A percentile compares a stretch with the other conserved stretches of the same genome.
Evolutionary conservation across 2,113 vertebrate species (phyloP).

Genomic region (Protomyctophum bolini): DNA sequence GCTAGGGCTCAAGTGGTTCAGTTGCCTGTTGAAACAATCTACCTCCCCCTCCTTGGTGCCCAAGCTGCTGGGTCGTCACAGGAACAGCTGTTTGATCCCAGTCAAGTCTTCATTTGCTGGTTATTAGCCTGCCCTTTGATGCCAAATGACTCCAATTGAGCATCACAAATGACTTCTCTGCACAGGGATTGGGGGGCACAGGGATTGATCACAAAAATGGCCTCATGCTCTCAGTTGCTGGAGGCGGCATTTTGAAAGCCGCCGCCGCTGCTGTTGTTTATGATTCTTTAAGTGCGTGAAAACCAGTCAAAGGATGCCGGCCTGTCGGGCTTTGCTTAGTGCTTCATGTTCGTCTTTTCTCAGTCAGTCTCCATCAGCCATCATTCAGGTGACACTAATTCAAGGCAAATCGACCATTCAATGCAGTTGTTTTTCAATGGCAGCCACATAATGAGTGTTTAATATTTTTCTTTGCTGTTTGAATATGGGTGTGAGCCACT

Average conservation of each 20-base stretch:
- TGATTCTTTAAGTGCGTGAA: background rate
- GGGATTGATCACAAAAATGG: slow-evolving; percentile 37
- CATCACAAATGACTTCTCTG: slow-evolving; percentile 40
- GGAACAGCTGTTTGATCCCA: slow-evolving; percentile 40
- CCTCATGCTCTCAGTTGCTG: background rate
- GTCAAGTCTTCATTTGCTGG: slow-evolving; percentile 45
- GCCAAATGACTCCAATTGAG: slow-evolving; percentile 54
- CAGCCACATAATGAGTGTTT: background rate
- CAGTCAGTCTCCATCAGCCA: background rate
- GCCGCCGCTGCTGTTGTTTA: background rate
- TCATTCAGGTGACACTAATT: background rate
- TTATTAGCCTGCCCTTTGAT: slow-evolving; percentile 55
- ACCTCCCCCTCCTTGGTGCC: background rate
- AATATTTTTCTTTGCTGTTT: background rate
- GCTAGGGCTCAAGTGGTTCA: too few relatives aligned
- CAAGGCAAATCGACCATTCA: background rate
- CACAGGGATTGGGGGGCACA: slow-evolving; percentile 8
- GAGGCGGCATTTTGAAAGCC: background rate
- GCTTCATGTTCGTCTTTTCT: background rate
- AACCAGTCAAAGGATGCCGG: background rate
- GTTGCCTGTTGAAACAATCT: background rate
- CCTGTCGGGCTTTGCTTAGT: background rate
- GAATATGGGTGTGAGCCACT: background rate
- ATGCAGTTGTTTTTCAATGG: background rate
- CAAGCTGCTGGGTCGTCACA: slow-evolving; percentile 11